phyloP scores from a whole-genome alignment of 2,113 vertebrate species.

The Eonycteris spelaea region DNA sequence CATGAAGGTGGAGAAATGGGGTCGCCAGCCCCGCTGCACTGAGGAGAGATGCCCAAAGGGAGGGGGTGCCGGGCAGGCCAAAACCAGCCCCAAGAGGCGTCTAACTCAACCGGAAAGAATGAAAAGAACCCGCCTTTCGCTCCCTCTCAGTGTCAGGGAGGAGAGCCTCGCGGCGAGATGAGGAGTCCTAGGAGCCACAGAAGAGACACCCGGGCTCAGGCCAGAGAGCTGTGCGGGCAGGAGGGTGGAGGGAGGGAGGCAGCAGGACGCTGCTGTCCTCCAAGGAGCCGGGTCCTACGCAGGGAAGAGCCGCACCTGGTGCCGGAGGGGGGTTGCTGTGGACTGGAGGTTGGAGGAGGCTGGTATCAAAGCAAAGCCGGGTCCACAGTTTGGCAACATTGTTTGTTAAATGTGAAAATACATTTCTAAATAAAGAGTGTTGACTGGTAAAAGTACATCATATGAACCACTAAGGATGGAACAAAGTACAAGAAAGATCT shows the following conservation, averaged over 20 bases:
- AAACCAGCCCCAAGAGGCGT: not conserved
- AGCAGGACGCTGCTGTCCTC: not conserved
- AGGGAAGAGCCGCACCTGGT: not conserved
- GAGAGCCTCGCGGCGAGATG: not conserved
- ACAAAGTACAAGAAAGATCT: not conserved
- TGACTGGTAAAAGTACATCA: not conserved
- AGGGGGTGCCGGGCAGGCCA: not conserved
- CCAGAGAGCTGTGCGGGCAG: not conserved
- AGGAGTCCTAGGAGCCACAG: not conserved
- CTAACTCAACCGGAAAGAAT: not conserved
- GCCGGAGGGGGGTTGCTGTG: not conserved
- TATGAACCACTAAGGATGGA: not conserved
- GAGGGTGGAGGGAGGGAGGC: not conserved
- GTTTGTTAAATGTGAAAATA: constrained; percentile 12
- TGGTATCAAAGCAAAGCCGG: not conserved
- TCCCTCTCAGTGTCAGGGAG: not conserved
- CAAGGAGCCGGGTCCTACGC: fast-evolving
- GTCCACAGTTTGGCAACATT: not conserved
- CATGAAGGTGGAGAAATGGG: not conserved
- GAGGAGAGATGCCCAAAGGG: not conserved
- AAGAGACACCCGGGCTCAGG: too few species aligned
- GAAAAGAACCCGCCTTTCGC: too few species aligned
- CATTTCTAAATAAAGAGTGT: not conserved
- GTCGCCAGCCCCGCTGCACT: not conserved
- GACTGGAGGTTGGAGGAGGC: not conserved